Evolutionary conservation across 2,888 invertebrate species (phyloP).

Genomic region (Petrolisthes cinctipes): DNA sequence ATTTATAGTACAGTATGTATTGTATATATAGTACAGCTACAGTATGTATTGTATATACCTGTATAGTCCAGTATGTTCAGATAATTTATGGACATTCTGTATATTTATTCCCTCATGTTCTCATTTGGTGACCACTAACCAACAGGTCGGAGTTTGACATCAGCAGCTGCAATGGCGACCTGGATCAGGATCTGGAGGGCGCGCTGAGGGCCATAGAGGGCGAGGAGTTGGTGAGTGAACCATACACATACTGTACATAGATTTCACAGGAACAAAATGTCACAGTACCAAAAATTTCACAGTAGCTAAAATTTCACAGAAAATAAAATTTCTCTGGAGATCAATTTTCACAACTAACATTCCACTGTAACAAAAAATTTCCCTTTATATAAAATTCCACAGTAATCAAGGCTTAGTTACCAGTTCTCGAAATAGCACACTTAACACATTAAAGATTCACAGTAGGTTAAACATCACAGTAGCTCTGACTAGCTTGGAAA

Average conservation of each 20-base stretch:
- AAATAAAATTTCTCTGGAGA: not conserved
- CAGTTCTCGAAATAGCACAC: too few relatives aligned
- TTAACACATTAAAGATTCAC: not conserved
- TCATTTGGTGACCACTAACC: not conserved
- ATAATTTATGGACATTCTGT: not conserved
- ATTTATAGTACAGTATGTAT: too few relatives aligned
- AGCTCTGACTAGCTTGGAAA: not conserved
- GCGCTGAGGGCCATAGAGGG: conserved; percentile 73
- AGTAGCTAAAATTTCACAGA: conserved; percentile 6
- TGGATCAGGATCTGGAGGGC: conserved; percentile 74
- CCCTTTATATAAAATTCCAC: too few relatives aligned
- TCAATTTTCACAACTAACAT: not conserved
- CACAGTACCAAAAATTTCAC: not conserved
- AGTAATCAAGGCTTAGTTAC: too few relatives aligned
- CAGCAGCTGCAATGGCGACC: conserved; percentile 72
- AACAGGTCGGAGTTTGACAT: conserved; percentile 72
- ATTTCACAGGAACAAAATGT: not conserved
- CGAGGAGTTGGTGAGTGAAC: conserved; percentile 69
- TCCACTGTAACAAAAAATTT: too few relatives aligned
- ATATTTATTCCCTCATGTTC: not conserved
- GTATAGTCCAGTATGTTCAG: too few relatives aligned
- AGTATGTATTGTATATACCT: too few relatives aligned
- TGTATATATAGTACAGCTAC: too few relatives aligned
- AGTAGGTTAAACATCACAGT: not conserved
- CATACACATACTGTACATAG: not conserved